Evolutionary conservation across 1,140 invertebrate genomes (phyloP), one percentile per base, ranked within the genome.

Genomic region (Bombus turneri): DNA sequence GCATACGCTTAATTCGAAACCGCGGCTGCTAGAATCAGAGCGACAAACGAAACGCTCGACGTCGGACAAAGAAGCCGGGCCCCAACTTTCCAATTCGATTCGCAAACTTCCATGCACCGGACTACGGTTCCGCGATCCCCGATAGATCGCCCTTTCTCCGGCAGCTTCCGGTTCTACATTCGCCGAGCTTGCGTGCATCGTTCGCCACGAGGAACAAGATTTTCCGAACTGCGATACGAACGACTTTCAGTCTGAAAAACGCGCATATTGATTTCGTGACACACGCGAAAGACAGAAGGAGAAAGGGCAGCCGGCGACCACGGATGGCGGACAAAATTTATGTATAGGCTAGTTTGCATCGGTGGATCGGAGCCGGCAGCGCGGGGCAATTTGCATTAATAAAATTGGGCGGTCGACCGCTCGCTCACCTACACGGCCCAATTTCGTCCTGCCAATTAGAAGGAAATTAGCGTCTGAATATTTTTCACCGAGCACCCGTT

Each of bases 71-170:
- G 88, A 81, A 83, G 88, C 71, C 87, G 83, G 83, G 47, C 76
- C 31, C 59, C 78, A 92, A 92, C 91, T 92, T 92, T 86, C 90
- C 90, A 92, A 92, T 92, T 92, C 89, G 88, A 93, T 93, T 88
- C 91, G 82, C 87, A 83, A 90, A 91, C 86, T 90, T 90, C 81
- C 25, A 39, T 64, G 69, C 88, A 89, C 81, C 73, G 47, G 69
- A 66, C 62, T 62, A 86, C 86, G 87, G 91, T 92, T 92, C 72
- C 87, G 79, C 81, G 83, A 90, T 88, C 85, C 85, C 85, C 69
- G 69, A 86, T 81, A 83, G 78, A 85, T 86, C 8, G 6, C 6
- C 74, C 84, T 64, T 66, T 69, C 10, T 22, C 0, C 18, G 39
- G 74, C 87, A 87, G 88, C 84, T 91, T 88, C 75, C 86, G 72